These are phyloP conservation scores for Pachyrhynchus sulphureomaculatus DNA, from an alignment of 1,140 invertebrate genomes.

Conservation along the genomic window DNA sequence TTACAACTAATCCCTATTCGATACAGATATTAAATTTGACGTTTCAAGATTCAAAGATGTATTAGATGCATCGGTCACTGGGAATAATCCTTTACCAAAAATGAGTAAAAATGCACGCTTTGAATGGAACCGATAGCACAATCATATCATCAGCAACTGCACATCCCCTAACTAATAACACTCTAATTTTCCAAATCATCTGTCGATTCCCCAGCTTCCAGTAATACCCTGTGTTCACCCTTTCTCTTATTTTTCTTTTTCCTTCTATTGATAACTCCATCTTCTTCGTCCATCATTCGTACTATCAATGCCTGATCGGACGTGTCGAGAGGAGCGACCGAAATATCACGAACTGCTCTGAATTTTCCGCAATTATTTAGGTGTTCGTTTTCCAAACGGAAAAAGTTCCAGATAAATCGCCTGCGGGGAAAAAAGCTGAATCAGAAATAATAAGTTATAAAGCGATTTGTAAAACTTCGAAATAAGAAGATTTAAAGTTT, in stretches of 20 bases:
- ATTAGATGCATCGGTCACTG: too few relatives aligned
- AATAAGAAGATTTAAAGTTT: too few relatives aligned
- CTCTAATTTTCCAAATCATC: constrained; percentile 47
- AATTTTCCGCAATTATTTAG: constrained; percentile 99
- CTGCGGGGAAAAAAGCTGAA: too few relatives aligned
- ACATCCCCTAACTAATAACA: background rate
- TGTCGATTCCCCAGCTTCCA: constrained; percentile 53
- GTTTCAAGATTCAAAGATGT: too few relatives aligned
- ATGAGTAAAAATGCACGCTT: background rate
- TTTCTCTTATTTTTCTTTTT: constrained; percentile 54
- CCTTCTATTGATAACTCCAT: constrained; percentile 80
- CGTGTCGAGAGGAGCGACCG: constrained; percentile 93
- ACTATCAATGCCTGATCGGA: constrained; percentile 88
- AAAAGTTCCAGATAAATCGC: constrained; percentile 99
- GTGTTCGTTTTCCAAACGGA: constrained; percentile 99
- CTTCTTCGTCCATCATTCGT: constrained; percentile 93
- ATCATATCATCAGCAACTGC: too few relatives aligned
- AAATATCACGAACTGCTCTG: constrained; percentile 96
- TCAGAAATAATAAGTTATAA: too few relatives aligned
- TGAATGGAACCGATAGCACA: too few relatives aligned
- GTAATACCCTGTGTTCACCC: constrained; percentile 42
- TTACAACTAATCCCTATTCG: too few relatives aligned
- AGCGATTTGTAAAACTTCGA: too few relatives aligned
- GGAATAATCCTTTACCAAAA: constrained; percentile 5
- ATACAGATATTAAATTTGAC: too few relatives aligned